Evolutionary conservation across 2,113 vertebrate genomes (phyloP), one percentile per base, ranked within the genome.

Genomic region (Emydura subglobosa): DNA sequence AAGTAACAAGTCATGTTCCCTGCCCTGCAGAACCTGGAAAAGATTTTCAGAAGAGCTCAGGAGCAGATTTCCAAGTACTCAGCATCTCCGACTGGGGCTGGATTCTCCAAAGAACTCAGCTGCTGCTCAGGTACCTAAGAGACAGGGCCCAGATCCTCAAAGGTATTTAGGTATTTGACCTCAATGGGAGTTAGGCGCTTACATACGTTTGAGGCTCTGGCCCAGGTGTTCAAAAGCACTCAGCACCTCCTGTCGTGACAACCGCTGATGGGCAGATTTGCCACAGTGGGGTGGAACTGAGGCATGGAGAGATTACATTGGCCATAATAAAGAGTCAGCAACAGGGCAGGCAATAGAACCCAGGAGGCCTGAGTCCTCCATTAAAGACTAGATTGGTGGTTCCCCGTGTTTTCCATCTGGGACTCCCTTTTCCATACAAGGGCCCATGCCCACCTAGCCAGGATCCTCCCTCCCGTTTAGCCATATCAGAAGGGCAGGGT

Each of bases 1-100:
- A 44, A 74, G 89, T 29, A 65, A 57, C 57, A 34, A 78, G 24
- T 78, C 22, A 27, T 78, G 81, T 65, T 95, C 65, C 44, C 50
- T 93, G 92, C 79, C 39, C 59, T 95, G 93, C 81, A 92, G 96
- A 95, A 89, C 87, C 89, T 81, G 31, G 83, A 54, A 87, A 88
- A 79, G 12, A 27, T 47, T 78, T 78, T 16, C 42, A 78, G 74
- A 25, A 44, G 44, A 27, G 12, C 25, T 47, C 74, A 14, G 74
- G 74, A 27, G 10, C 72, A 44, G 10, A 76, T 76, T 44, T 44
- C 39, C 39, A 44, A 76, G 74, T 27, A 47, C 42, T 47, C 42
- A 27, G 74, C 44, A 27, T 7, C 25, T 78, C 12, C 74, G 47
- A 11, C 29, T 47, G 22, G 19, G 42, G 42, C 42, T 78, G 42